A percentile compares a stretch with the other conserved stretches of the same genome.
Evolutionary conservation across 1,140 invertebrate genomes (phyloP).

Genomic region (Lepidurus arcticus): DNA sequence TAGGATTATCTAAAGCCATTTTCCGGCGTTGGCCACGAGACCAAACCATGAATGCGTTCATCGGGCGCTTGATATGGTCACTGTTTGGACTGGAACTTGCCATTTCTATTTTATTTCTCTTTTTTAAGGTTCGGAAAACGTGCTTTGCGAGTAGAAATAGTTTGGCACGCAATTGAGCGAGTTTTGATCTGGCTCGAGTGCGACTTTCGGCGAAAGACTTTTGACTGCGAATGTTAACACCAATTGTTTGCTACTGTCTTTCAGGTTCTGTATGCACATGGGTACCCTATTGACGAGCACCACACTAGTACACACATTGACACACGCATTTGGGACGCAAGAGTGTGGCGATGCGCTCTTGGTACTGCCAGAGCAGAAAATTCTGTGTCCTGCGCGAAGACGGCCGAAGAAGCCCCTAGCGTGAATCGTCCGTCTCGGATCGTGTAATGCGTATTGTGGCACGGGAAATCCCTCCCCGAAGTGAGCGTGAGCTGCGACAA

Average conservation of each 20-base stretch:
- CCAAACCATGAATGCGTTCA: constrained; percentile 95
- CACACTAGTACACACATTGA: constrained; percentile 8
- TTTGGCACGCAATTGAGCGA: neutral
- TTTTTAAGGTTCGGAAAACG: no score
- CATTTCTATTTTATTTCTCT: neutral
- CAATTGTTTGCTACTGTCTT: neutral
- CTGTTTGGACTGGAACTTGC: constrained; percentile 43
- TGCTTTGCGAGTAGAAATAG: no score
- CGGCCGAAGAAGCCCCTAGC: neutral
- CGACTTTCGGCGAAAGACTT: neutral
- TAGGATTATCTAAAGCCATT: constrained; percentile 97
- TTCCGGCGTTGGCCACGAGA: constrained; percentile 80
- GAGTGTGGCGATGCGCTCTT: neutral
- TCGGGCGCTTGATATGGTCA: constrained; percentile 80
- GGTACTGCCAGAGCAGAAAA: neutral
- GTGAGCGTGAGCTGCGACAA: neutral
- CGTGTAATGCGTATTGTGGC: neutral
- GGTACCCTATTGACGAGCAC: neutral
- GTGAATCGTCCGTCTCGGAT: neutral
- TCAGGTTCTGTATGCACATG: constrained; percentile 10
- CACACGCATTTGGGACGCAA: neutral
- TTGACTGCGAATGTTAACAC: neutral
- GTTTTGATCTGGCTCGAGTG: neutral
- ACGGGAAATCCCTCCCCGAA: constrained; percentile 9
- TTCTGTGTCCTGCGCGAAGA: constrained; percentile 9